These are phyloP conservation scores for Hemibagrus wyckioides DNA, from an alignment of 2,113 vertebrate species.

Conservation along the genomic window DNA sequence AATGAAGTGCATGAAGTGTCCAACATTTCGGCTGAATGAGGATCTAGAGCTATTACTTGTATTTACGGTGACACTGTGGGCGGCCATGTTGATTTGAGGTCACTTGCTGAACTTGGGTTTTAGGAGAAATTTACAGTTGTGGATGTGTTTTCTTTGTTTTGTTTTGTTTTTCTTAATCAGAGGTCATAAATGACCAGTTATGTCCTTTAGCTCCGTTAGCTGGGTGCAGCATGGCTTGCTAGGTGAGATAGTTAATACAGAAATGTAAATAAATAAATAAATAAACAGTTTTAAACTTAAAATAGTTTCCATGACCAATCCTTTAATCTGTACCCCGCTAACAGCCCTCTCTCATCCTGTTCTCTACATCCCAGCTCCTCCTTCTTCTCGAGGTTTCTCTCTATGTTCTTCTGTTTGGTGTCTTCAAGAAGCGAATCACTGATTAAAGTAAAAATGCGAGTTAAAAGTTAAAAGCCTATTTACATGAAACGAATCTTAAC, in stretches of 20 bases:
- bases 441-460: background rate
- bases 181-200: background rate
- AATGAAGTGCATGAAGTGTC: too few relatives aligned
- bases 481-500: background rate
- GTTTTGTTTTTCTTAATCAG: background rate
- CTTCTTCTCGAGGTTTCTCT: background rate
- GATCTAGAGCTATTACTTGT: background rate
- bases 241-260: background rate
- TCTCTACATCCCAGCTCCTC: background rate
- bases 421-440: background rate
- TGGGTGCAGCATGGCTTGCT: background rate
- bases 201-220: too few relatives aligned
- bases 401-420: background rate
- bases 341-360: background rate
- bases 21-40: background rate
- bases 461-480: constrained; percentile 1
- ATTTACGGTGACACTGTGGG: background rate
- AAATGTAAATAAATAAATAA: too few relatives aligned
- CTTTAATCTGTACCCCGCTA: background rate
- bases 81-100: background rate
- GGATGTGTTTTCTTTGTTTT: background rate
- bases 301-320: background rate
- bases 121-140: background rate
- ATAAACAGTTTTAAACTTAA: too few relatives aligned
- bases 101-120: background rate